Evolutionary conservation across 2,113 vertebrate species (phyloP).

Genomic region (Elanus axillaris): DNA sequence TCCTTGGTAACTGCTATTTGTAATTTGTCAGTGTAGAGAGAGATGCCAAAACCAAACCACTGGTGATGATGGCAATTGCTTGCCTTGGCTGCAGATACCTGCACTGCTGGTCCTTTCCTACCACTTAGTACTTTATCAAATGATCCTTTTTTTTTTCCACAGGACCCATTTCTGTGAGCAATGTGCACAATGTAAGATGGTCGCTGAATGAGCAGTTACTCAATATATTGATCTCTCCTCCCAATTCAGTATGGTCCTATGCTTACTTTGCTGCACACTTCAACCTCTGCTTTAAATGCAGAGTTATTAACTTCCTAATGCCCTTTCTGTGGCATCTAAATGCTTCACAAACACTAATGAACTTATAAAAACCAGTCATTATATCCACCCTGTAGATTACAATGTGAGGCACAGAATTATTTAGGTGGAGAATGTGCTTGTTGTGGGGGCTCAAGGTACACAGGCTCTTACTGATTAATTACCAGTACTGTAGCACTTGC

Average conservation of each 20-base stretch:
- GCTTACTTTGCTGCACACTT: not conserved
- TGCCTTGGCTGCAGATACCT: not conserved
- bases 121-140: not conserved
- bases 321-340: not conserved
- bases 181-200: not conserved
- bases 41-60: not conserved
- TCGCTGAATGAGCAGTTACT: not conserved
- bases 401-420: not conserved
- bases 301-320: not conserved
- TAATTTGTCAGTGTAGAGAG: not conserved
- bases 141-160: not conserved
- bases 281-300: not conserved
- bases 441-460: not conserved
- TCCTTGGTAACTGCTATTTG: not conserved
- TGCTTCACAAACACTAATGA: not conserved
- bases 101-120: not conserved
- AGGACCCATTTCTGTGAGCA: not conserved
- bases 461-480: accelerated
- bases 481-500: not conserved
- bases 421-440: not conserved
- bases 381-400: not conserved
- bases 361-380: not conserved
- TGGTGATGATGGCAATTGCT: not conserved
- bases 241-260: not conserved
- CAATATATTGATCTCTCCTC: not conserved